These are phyloP conservation scores for Porites australiensis DNA, from an alignment of 64 coral and sea anemone species.

Conservation along the genomic window DNA sequence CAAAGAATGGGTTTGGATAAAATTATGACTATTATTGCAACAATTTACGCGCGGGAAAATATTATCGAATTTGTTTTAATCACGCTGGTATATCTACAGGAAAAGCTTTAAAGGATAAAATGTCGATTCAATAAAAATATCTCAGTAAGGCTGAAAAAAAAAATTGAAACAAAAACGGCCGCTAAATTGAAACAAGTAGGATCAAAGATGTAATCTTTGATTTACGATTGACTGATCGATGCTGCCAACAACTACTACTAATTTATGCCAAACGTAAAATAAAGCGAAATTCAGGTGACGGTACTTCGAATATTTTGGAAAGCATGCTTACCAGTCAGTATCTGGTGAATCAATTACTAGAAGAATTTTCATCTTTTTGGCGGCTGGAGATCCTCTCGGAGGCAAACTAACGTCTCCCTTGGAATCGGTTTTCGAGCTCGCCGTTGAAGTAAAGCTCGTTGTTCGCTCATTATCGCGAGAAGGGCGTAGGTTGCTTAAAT, in stretches of 20 bases:
- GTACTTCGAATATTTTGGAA: background rate
- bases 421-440: background rate
- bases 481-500: slow-evolving; percentile 40
- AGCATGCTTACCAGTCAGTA: slow-evolving; percentile 82
- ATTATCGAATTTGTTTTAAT: background rate
- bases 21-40: background rate
- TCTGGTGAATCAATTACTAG: slow-evolving; percentile 93
- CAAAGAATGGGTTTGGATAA: background rate
- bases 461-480: slow-evolving; percentile 4
- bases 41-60: background rate
- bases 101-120: background rate
- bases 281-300: background rate
- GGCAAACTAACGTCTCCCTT: slow-evolving; percentile 72
- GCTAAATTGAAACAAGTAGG: too few species aligned
- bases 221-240: background rate
- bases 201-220: slow-evolving; percentile 31
- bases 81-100: background rate
- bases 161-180: background rate
- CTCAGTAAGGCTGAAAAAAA: too few species aligned
- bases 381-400: slow-evolving; percentile 57
- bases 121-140: background rate
- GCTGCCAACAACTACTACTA: background rate
- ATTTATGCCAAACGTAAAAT: background rate
- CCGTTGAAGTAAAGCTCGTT: background rate
- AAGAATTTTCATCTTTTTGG: slow-evolving; percentile 86